A percentile compares a stretch with the other conserved stretches of the same genome.
phyloP scores from a whole-genome alignment of 2,888 invertebrate genomes.

The Anaspis maculata region DNA sequence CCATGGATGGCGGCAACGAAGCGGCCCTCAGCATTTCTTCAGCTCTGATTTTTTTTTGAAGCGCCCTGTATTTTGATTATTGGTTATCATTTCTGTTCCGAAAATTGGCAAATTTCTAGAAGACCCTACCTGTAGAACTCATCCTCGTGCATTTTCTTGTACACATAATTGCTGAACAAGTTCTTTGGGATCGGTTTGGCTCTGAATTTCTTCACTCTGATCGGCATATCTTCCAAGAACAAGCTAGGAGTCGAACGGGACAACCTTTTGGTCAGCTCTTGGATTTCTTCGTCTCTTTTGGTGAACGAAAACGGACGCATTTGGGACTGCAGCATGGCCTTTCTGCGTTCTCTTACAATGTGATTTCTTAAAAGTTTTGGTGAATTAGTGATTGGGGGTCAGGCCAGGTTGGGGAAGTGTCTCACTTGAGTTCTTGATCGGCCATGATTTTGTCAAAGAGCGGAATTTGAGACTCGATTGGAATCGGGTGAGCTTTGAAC shows the following conservation, averaged over 20 bases:
- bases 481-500: slow-evolving; percentile 56
- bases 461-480: slow-evolving; percentile 62
- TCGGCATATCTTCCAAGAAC: slow-evolving; percentile 27
- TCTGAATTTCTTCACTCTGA: slow-evolving; percentile 50
- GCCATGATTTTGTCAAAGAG: slow-evolving; percentile 64
- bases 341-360: slow-evolving; percentile 52
- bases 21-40: slow-evolving; percentile 60
- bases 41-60: slow-evolving; percentile 60
- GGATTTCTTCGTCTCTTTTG: slow-evolving; percentile 48
- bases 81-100: neutral
- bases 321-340: slow-evolving; percentile 53
- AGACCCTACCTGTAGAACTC: slow-evolving; percentile 56
- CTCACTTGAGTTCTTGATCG: slow-evolving; percentile 62
- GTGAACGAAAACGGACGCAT: slow-evolving; percentile 61
- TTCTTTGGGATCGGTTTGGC: slow-evolving; percentile 64
- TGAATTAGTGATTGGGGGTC: too few relatives aligned
- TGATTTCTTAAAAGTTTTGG: slow-evolving; percentile 51
- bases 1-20: slow-evolving; percentile 61
- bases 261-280: slow-evolving; percentile 33
- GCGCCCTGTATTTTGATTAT: slow-evolving; percentile 41
- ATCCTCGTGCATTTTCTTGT: slow-evolving; percentile 62
- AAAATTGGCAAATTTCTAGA: neutral
- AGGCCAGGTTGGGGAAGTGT: too few relatives aligned
- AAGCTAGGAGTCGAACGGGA: slow-evolving; percentile 40
- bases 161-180: slow-evolving; percentile 61